Conservation (phyloP, 2,113 vertebrate genomes). For the Phrynosoma platyrhinos region DNA sequence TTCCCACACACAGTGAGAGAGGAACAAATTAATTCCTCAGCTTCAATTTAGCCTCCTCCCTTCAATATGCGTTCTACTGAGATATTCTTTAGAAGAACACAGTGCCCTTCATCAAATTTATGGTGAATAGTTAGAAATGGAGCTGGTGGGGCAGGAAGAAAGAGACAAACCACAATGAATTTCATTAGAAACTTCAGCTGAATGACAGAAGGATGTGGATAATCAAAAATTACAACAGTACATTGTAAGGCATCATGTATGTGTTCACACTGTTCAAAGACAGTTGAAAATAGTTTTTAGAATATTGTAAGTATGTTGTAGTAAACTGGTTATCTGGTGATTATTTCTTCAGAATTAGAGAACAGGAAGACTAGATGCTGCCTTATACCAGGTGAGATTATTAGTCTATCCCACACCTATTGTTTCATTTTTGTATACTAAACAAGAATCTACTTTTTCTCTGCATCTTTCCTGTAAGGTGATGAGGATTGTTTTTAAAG, state of each 20-base stretch:
- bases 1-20: constrained; percentile 19
- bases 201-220: fast-evolving
- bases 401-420: no score
- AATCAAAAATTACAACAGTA: not conserved
- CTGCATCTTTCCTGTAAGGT: no score
- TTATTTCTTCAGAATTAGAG: no score
- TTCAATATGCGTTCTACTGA: constrained; percentile 9
- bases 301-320: not conserved
- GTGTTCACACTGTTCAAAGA: not conserved
- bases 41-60: constrained; percentile 8
- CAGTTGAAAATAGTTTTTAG: not conserved
- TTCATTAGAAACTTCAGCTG: not conserved
- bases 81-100: not conserved
- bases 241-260: not conserved
- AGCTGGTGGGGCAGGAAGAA: not conserved
- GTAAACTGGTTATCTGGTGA: not conserved
- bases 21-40: constrained; percentile 29
- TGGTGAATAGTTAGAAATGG: not conserved
- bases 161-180: not conserved
- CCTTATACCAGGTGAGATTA: no score
- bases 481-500: no score
- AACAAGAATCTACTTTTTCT: no score
- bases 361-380: no score
- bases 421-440: no score
- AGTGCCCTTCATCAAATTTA: constrained; percentile 19